Percentiles rank a stretch among this genome's conserved stretches.
These are phyloP conservation scores for Carduelis carduelis DNA, from an alignment of 2,797 vertebrate species.

Conservation along the genomic window DNA sequence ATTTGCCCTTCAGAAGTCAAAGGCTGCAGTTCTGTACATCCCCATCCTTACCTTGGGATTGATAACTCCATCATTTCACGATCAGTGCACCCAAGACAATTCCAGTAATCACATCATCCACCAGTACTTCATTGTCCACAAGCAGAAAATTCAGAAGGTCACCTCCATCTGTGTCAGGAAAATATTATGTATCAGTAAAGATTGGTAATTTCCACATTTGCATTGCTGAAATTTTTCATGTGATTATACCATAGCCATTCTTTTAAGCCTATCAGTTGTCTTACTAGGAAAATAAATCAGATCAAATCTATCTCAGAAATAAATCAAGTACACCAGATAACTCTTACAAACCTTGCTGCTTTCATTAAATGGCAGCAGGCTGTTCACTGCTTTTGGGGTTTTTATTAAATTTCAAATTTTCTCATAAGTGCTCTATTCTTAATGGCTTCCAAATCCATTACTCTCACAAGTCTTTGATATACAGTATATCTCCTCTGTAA, in stretches of 20 bases:
- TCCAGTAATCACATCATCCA: not conserved
- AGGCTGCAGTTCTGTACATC: not conserved
- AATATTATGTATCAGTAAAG: not conserved
- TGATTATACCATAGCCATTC: not conserved
- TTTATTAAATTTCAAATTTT: slow-evolving; percentile 28
- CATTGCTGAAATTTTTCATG: not conserved
- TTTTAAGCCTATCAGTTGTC: not conserved
- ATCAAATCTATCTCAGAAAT: not conserved
- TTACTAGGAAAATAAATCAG: slow-evolving; percentile 14
- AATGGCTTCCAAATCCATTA: not conserved
- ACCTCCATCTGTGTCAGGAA: not conserved
- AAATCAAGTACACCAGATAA: slow-evolving; percentile 15
- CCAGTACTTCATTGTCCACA: not conserved
- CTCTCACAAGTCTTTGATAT: not conserved
- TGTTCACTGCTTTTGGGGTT: not conserved
- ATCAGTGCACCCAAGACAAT: not conserved
- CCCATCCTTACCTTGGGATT: accelerated
- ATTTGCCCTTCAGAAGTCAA: not conserved
- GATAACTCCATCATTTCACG: accelerated
- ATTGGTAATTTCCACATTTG: not conserved
- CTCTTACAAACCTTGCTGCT: not conserved
- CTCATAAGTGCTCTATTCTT: not conserved
- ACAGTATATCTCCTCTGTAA: not conserved
- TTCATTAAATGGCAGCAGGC: slow-evolving; percentile 1
- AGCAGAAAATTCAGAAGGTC: not conserved